Evolutionary conservation across 1,140 invertebrate genomes (phyloP), one percentile per base, ranked within the genome.

Genomic region (Trichonephila clavata): DNA sequence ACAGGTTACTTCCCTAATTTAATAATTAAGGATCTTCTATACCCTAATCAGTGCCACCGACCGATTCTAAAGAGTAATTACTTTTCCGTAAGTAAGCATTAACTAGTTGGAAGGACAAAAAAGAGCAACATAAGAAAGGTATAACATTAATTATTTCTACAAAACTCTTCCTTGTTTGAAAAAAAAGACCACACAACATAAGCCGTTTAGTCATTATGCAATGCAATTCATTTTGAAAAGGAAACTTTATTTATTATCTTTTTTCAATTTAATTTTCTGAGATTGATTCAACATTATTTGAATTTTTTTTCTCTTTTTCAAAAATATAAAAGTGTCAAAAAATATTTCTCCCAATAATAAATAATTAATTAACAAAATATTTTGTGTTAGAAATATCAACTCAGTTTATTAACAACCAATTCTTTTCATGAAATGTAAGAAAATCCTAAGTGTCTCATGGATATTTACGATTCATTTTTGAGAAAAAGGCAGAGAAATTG

Each of bases 1-100:
- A 61, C 86, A 63, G 60, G 86, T 63, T 65, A 63, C 86, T 87
- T 63, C 60, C 59, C 86, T 87, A 87, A 87, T 87, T 87, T 87
- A 87, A 87, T 87, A 87, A 87, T 87, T 87, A 87, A 63, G 86
- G 50, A 63, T 57, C 32, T 20, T 43, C 61, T 84, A 10, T 21
- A 50, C 50, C 27, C 57, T 59, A 84, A 84, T 57, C 83, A 32
- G 24, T 60, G 83, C 57, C 83, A 59, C n/a, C 16, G 83, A 84
- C 43, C 50, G 21, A 84, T 84, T 24, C n/a, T 24, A 14, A 24
- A 57, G 43, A 16, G 50, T 59, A 83, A 83, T 83, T 83, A 83
- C 81, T 83, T 59, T 83, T 83, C 16, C 81, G 81, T 24, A 83
- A 83, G 81, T 24, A 83, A 83, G 43, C 81, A 83, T 83, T 83